A percentile compares a stretch with the other conserved stretches of the same genome.
These are phyloP conservation scores for Selene dorsalis DNA, from an alignment of 2,797 vertebrate species.

Conservation along the genomic window DNA sequence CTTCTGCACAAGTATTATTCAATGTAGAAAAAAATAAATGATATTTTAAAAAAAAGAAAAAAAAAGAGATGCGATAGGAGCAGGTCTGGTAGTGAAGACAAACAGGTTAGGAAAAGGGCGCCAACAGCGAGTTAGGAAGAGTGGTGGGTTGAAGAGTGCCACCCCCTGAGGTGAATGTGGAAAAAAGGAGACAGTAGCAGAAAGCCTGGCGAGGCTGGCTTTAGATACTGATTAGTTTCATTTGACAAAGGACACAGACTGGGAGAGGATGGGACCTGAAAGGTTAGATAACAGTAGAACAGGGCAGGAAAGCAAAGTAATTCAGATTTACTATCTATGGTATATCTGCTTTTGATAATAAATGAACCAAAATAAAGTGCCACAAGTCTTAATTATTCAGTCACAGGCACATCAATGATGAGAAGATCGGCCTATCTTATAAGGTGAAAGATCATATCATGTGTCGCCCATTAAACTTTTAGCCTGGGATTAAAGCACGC, in stretches of 20 bases:
- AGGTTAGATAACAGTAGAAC: constrained; percentile 9
- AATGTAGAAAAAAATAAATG: too few relatives aligned
- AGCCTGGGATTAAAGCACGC: constrained; percentile 18
- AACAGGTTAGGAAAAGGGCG: constrained; percentile 22
- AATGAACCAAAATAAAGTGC: not conserved
- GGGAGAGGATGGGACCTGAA: not conserved
- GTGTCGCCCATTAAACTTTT: constrained; percentile 5
- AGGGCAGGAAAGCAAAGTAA: not conserved
- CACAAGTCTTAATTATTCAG: not conserved
- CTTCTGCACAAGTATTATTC: constrained; percentile 3
- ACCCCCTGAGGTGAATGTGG: constrained; percentile 12
- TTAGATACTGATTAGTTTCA: constrained; percentile 43
- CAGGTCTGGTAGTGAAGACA: constrained; percentile 30
- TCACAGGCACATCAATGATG: not conserved
- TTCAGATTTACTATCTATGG: not conserved
- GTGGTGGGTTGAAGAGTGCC: constrained; percentile 5
- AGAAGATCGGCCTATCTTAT: not conserved
- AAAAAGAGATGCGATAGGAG: not conserved
- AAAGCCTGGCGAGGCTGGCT: not conserved
- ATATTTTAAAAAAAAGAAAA: too few relatives aligned
- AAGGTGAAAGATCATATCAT: not conserved
- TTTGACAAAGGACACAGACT: constrained; percentile 56
- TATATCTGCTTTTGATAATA: not conserved
- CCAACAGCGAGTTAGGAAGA: constrained; percentile 8
- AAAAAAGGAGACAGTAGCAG: constrained; percentile 31